Percentiles rank a stretch among this genome's conserved stretches.
phyloP scores from a whole-genome alignment of 2,113 vertebrate species.

The Theristicus caerulescens region DNA sequence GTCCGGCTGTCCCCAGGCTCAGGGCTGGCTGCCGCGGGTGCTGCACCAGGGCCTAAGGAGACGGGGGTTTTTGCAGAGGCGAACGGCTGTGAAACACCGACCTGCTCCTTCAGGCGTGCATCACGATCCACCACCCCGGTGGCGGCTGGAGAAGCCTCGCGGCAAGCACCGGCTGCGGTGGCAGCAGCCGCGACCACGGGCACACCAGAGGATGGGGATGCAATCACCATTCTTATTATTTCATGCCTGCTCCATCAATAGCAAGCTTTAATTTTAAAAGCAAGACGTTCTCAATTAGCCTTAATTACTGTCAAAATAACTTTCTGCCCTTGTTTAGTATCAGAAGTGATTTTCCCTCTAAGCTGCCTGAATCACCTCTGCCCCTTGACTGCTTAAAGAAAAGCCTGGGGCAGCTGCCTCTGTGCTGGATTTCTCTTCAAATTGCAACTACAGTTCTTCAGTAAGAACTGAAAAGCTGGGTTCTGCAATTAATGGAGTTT shows the following conservation, averaged over 20 bases:
- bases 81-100: not conserved
- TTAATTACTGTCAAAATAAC: not conserved
- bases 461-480: not conserved
- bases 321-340: not conserved
- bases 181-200: rapidly evolving
- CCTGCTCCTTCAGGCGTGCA: rapidly evolving
- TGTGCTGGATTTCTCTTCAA: not conserved
- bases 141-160: not conserved
- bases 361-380: not conserved
- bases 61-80: not conserved
- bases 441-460: not conserved
- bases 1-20: not conserved
- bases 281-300: not conserved
- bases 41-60: not conserved
- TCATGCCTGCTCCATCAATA: not conserved
- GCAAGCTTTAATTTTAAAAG: not conserved
- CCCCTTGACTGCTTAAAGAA: not conserved
- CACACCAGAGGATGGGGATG: not conserved
- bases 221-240: not conserved
- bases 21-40: not conserved
- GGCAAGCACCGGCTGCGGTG: not conserved
- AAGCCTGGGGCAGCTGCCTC: not conserved
- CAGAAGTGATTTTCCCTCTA: not conserved
- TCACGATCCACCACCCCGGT: not conserved
- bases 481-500: not conserved